These are phyloP conservation scores for Drosophila pachea DNA, from an alignment of 1,140 invertebrate genomes.

Conservation along the genomic window DNA sequence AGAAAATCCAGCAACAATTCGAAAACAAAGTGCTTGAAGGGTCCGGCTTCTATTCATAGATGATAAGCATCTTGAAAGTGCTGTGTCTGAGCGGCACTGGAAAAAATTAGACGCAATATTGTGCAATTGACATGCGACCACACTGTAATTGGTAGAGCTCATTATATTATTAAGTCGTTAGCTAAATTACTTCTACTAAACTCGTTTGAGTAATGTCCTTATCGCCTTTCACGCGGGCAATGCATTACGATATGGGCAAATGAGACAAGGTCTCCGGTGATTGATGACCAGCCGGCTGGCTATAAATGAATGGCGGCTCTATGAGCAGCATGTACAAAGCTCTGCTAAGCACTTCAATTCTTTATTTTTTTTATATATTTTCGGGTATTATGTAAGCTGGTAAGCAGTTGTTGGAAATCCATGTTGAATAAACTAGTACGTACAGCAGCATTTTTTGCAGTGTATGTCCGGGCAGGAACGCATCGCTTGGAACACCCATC, in stretches of 20 bases:
- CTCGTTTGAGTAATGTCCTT: conserved; percentile 52
- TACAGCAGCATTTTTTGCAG: conserved; percentile 14
- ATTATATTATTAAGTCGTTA: conserved; percentile 67
- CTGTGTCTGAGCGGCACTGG: conserved; percentile 24
- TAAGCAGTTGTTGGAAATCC: background rate
- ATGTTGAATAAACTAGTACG: background rate
- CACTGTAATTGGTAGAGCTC: conserved; percentile 23
- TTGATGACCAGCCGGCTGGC: conserved; percentile 36
- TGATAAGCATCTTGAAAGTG: conserved; percentile 38
- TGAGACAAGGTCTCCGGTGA: conserved; percentile 32
- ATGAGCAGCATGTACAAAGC: background rate
- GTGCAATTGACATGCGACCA: conserved; percentile 13
- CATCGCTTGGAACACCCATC: conserved; percentile 52
- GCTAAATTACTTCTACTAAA: conserved; percentile 43
- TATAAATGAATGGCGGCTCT: conserved; percentile 2
- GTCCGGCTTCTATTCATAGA: conserved; percentile 23
- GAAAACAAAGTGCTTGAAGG: conserved; percentile 5
- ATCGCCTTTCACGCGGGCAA: conserved; percentile 39
- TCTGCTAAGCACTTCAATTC: background rate
- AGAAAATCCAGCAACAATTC: conserved; percentile 26
- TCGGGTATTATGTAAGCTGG: too few relatives aligned
- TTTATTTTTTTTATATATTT: too few relatives aligned
- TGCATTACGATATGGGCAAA: conserved; percentile 35
- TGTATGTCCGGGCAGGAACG: conserved; percentile 43
- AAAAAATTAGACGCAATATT: conserved; percentile 12